These are phyloP conservation scores for Rhagonycha lutea DNA, from an alignment of 2,888 invertebrate species.

Conservation along the genomic window DNA sequence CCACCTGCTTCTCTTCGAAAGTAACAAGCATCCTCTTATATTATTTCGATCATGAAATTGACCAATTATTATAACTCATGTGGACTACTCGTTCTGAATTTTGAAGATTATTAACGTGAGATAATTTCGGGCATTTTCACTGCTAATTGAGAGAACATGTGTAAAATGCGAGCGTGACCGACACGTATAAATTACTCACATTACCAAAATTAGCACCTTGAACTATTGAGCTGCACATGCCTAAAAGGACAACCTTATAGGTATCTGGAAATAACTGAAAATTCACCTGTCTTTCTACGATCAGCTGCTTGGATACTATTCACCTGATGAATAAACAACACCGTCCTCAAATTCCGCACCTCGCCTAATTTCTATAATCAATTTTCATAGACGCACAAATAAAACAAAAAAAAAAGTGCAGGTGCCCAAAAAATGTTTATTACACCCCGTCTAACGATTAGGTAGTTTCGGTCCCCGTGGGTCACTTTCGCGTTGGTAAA, in stretches of 20 bases:
- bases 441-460: background rate
- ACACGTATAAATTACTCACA: conserved; percentile 28
- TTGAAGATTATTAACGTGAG: background rate
- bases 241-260: conserved; percentile 6
- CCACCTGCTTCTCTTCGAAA: conserved; percentile 21
- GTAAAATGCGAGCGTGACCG: conserved; percentile 30
- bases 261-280: background rate
- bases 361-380: background rate
- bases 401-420: background rate
- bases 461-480: background rate
- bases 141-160: conserved; percentile 2
- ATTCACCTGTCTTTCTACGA: background rate
- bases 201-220: conserved; percentile 35
- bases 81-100: background rate
- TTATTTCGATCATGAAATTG: background rate
- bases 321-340: background rate
- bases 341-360: background rate
- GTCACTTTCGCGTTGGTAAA: background rate
- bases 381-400: background rate
- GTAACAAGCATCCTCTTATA: conserved; percentile 9
- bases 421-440: background rate
- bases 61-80: conserved; percentile 12
- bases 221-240: conserved; percentile 21
- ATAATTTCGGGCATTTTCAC: background rate
- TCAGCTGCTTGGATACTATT: background rate